Base-by-base conservation (phyloP, 2,888 invertebrate species). In the Pocota personata region DNA sequence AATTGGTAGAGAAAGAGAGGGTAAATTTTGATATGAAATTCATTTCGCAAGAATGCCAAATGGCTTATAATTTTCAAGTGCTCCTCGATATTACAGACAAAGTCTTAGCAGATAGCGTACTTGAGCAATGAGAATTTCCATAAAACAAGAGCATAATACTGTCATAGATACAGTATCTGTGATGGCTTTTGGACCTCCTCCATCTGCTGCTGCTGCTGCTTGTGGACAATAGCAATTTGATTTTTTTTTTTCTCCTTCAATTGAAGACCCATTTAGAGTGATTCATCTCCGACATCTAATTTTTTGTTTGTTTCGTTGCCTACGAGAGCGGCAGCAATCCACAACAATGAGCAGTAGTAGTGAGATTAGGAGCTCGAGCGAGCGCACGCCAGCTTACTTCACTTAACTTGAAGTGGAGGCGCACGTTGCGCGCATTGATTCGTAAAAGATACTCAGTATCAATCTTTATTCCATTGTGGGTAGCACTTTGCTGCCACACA, bases 201-300 rank as follows among this genome's bases (percentile, higher is more conserved):
- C 80, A 30, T 48, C 55, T 66, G 52, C 55, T 64, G 50, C 32
- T 57, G 35, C 52, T 67, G 64, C 46, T 66, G 46, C 50, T 50
- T 55, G 55, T 48, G 86, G 86, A 86, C 86, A 80, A 86, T 82
- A 55, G 82, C 76, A 72, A 72, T 72, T 79, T 58, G 48, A 78
- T 40, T 3, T 50, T 73, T 78, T 64, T 73, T 64, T 58, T 46
- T 46, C 80, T 48, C 16, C 37, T 73, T 82, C 60, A 86, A 86
- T 82, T 86, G 86, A 86, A 82, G 86, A 86, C 86, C 86, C 77
- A 86, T 82, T 82, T 82, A 43, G 46, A 72, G 82, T 86, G 86
- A 86, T 86, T 86, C 86, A 86, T 86, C 86, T 86, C 82, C 50
- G 75, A 75, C 83, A 79, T 73, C 40, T 48, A 30, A 30, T 58